These are phyloP conservation scores for Hyles euphorbiae DNA, from an alignment of 1,140 invertebrate genomes.

Conservation along the genomic window DNA sequence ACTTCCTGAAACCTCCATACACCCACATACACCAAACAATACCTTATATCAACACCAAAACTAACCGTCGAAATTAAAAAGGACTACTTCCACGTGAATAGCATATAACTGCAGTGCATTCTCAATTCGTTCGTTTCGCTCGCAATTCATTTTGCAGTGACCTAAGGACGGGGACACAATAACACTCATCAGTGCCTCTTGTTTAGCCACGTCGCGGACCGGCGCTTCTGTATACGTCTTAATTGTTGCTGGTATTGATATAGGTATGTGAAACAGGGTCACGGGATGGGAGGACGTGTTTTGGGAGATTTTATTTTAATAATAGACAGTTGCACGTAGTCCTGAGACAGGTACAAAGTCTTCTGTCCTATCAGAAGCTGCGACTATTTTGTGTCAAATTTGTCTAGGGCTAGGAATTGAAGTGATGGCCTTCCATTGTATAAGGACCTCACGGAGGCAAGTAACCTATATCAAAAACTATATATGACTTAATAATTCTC, in stretches of 20 bases:
- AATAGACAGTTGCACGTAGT: no score
- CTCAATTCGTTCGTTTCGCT: slow-evolving; percentile 14
- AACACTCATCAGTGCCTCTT: slow-evolving; percentile 59
- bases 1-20: no score
- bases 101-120: slow-evolving; percentile 9
- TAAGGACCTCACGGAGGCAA: no score
- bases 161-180: slow-evolving; percentile 57
- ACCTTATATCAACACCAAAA: not conserved
- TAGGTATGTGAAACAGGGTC: not conserved
- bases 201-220: slow-evolving; percentile 42
- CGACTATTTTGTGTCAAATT: no score
- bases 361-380: no score
- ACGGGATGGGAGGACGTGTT: not conserved
- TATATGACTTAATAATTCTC: no score
- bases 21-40: no score
- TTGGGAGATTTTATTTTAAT: not conserved
- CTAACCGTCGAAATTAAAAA: slow-evolving; percentile 1
- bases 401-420: no score
- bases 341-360: no score
- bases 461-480: no score
- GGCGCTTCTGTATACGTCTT: slow-evolving; percentile 27
- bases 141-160: slow-evolving; percentile 39
- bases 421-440: no score
- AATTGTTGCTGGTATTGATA: slow-evolving; percentile 23
- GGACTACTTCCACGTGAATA: not conserved